phyloP scores from a whole-genome alignment of 1,140 invertebrate species.

The Megalonaias nervosa region DNA sequence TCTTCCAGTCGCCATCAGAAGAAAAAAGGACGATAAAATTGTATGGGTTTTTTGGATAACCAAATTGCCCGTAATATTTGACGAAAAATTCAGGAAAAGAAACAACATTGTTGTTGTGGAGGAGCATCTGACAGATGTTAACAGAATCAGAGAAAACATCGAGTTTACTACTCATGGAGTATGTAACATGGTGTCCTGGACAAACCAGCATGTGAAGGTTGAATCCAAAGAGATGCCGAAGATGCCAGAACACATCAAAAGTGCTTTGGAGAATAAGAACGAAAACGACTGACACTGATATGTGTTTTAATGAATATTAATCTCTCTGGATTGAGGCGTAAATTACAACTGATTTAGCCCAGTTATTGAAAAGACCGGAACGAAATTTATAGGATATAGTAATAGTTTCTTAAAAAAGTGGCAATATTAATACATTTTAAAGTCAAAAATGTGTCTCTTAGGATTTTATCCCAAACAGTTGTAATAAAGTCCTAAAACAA shows the following conservation, averaged over 20 bases:
- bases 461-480: too few species aligned
- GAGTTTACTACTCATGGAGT: constrained; percentile 24
- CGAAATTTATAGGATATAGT: too few species aligned
- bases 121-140: background rate
- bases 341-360: too few species aligned
- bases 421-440: too few species aligned
- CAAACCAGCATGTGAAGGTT: constrained; percentile 33
- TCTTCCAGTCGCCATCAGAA: constrained; percentile 18
- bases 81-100: constrained; percentile 12
- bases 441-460: too few species aligned
- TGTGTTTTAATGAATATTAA: too few species aligned
- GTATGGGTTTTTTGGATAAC: constrained; percentile 8
- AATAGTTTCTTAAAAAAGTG: too few species aligned
- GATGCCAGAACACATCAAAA: background rate
- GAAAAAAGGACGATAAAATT: constrained; percentile 20
- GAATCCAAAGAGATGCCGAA: constrained; percentile 1
- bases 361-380: too few species aligned
- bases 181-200: constrained; percentile 21
- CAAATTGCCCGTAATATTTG: constrained; percentile 15
- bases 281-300: too few species aligned
- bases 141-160: constrained; percentile 3
- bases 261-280: too few species aligned
- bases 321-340: too few species aligned
- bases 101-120: constrained; percentile 1
- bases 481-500: too few species aligned